These are phyloP conservation scores for Achatina immaculata DNA, from an alignment of 1,140 invertebrate genomes.

Conservation along the genomic window DNA sequence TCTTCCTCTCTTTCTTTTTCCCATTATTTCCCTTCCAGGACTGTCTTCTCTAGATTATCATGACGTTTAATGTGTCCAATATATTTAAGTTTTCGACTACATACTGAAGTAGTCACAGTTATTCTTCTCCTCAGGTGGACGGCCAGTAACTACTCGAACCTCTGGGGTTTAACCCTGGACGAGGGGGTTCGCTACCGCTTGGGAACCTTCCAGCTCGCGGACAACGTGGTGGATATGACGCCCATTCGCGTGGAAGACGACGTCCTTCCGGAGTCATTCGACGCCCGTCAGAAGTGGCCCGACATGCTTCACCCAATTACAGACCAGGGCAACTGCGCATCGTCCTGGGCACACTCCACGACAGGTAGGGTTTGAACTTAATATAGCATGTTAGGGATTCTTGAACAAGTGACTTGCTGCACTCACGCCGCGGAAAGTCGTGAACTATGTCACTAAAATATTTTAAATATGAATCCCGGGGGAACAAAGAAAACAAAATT, in stretches of 20 bases:
- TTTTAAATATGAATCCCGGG: neutral
- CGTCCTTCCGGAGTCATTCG: slow-evolving; percentile 76
- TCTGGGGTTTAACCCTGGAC: slow-evolving; percentile 85
- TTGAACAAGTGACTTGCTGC: no score
- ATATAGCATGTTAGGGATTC: no score
- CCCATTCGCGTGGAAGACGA: slow-evolving; percentile 69
- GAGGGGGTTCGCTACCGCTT: slow-evolving; percentile 84
- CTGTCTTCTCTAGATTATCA: no score
- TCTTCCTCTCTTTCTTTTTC: no score
- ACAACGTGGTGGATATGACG: slow-evolving; percentile 71
- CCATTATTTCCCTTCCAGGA: no score
- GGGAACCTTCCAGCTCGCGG: slow-evolving; percentile 75
- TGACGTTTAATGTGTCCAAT: no score
- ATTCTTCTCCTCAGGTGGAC: no score
- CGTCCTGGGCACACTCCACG: slow-evolving; percentile 93
- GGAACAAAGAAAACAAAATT: neutral
- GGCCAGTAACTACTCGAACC: slow-evolving; percentile 84
- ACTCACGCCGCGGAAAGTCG: no score
- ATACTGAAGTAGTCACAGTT: no score
- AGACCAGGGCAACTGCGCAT: slow-evolving; percentile 91
- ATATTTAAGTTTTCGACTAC: neutral
- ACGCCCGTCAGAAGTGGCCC: slow-evolving; percentile 82
- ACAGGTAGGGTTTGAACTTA: slow-evolving; percentile 75
- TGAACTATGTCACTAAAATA: neutral
- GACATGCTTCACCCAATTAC: slow-evolving; percentile 79